phyloP scores from a whole-genome alignment of 2,888 invertebrate genomes.

The Epinotia demarniana region DNA sequence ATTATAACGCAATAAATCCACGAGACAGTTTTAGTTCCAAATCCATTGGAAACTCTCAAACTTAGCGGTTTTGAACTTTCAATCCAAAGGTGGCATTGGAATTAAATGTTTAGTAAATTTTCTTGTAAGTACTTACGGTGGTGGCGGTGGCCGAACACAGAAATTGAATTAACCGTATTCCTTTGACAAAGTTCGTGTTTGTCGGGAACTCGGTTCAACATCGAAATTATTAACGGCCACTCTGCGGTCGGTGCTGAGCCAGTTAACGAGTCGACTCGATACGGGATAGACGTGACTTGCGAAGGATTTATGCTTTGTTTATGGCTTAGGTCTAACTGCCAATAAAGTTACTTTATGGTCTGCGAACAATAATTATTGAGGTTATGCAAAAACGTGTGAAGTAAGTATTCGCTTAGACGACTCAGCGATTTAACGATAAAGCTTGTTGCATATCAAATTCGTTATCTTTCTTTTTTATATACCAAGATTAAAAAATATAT shows the following conservation, averaged over 20 bases:
- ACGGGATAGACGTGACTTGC: slow-evolving; percentile 33
- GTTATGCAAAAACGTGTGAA: slow-evolving; percentile 7
- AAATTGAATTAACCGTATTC: slow-evolving; percentile 76
- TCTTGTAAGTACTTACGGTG: slow-evolving; percentile 63
- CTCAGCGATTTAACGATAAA: no score
- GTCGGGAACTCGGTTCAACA: slow-evolving; percentile 65
- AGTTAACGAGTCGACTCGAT: slow-evolving; percentile 41
- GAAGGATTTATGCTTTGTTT: slow-evolving; percentile 35
- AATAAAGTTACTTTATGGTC: slow-evolving; percentile 39
- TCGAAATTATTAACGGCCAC: slow-evolving; percentile 67
- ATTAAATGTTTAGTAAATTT: slow-evolving; percentile 74
- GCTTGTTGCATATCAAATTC: not conserved
- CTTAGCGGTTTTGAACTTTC: slow-evolving; percentile 59
- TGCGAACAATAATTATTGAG: slow-evolving; percentile 38
- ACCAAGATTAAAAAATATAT: no score
- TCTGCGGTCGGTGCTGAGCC: slow-evolving; percentile 54
- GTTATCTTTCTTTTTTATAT: no score
- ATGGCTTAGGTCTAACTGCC: slow-evolving; percentile 19
- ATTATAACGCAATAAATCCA: slow-evolving; percentile 31
- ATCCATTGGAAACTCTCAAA: slow-evolving; percentile 53
- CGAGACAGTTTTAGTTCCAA: slow-evolving; percentile 35
- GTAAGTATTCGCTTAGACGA: slow-evolving; percentile 7
- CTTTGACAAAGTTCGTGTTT: slow-evolving; percentile 75
- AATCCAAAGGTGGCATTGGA: slow-evolving; percentile 67
- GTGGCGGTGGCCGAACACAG: slow-evolving; percentile 67